Base-by-base conservation (phyloP, 2,888 invertebrate genomes). In the Gonocerus acuteangulatus region DNA sequence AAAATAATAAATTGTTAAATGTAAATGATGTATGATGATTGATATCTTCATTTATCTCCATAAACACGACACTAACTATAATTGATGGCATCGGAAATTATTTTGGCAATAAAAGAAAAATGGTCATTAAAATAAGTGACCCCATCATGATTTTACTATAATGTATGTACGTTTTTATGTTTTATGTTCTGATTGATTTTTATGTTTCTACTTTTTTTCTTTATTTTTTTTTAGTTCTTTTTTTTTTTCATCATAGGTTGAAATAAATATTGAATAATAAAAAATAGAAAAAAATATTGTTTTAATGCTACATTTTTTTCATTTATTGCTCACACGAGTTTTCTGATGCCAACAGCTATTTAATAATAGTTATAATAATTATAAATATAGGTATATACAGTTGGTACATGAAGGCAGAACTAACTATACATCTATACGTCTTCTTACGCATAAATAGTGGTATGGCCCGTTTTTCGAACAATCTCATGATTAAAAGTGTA, bases 391-490 rank as follows among this genome's bases (percentile, higher is more conserved):
- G 34, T 62, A 63, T 61, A 63, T 61, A 63, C 63, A 58, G 48
- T 51, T 60, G 61, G 61, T 60, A 44, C 54, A 54, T 54, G 9
- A 54, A 54, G 54, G 58, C 60, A 58, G 60, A 59, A 51, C 63
- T 63, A 63, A 61, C 61, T 63, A 63, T 63, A 63, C 63, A 60
- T 60, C 63, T 63, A 63, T 22, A 42, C 39, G 27, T 61, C 60
- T 59, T 48, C 56, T 58, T 64, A 64, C 59, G 61, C 61, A 54
- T 64, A 57, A 59, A 58, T 62, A 64, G 21, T 64, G 23, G 52
- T 61, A 64, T 58, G 64, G 64, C 64, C 64, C 64, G 61, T 64
- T 64, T 62, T 64, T 59, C 61, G 64, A 64, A 62, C 64, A 61
- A 58, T 62, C 2, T 45, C 19, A 54, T 52, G 21, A 18, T 42